Conservation (phyloP, 1,140 invertebrate genomes). For the Watersipora subatra region DNA sequence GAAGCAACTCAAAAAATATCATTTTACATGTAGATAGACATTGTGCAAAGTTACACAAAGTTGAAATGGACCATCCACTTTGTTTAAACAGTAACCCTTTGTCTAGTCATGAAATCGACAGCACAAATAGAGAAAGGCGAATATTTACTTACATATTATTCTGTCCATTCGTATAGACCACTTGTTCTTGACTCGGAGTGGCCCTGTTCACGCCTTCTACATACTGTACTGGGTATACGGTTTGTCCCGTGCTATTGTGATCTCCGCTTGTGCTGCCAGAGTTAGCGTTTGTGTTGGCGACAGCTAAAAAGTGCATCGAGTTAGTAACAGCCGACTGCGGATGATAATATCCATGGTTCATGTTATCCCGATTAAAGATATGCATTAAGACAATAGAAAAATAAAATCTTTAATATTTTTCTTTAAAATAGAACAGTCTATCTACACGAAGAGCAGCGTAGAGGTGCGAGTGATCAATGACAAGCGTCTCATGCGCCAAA, state of each 20-base stretch:
- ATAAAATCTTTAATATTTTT: background rate
- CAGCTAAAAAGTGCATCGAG: background rate
- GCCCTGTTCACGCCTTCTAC: background rate
- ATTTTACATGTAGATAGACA: too few species aligned
- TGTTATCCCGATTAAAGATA: background rate
- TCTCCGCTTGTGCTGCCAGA: background rate
- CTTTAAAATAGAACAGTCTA: too few species aligned
- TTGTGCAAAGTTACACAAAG: too few species aligned
- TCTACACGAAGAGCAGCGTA: too few species aligned
- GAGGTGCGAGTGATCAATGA: too few species aligned
- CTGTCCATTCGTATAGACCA: background rate
- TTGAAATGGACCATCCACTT: too few species aligned
- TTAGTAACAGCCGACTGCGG: background rate
- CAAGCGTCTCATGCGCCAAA: too few species aligned
- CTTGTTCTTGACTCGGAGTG: background rate
- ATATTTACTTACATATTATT: background rate
- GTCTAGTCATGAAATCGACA: too few species aligned
- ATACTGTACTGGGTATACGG: conserved; percentile 4
- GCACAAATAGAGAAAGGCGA: too few species aligned
- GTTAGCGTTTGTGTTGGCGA: background rate
- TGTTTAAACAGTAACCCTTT: too few species aligned
- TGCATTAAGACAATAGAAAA: background rate
- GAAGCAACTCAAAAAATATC: too few species aligned
- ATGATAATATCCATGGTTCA: background rate
- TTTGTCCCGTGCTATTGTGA: background rate